Conservation (phyloP, 2,888 invertebrate species). For the Oligia latruncula region DNA sequence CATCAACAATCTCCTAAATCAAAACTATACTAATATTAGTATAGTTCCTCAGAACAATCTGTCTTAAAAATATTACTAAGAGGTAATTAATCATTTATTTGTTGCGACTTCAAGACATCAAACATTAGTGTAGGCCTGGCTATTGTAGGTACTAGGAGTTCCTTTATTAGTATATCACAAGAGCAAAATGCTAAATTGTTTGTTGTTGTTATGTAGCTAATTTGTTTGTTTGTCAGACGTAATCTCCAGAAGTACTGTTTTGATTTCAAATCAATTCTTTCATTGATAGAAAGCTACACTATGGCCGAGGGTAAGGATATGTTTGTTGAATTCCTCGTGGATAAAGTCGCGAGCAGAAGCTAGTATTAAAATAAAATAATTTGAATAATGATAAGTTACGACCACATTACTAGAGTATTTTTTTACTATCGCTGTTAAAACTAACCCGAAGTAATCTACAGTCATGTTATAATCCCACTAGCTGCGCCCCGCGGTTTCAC, state of each 20-base stretch:
- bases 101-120: too few relatives aligned
- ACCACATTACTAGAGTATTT: not conserved
- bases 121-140: too few relatives aligned
- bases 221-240: not conserved
- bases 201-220: not conserved
- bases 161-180: too few relatives aligned
- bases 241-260: too few relatives aligned
- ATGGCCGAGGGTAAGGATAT: not conserved
- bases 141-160: too few relatives aligned
- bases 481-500: too few relatives aligned
- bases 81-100: too few relatives aligned
- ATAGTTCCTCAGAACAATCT: too few relatives aligned
- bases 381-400: slow-evolving; percentile 26
- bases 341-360: not conserved
- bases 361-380: not conserved
- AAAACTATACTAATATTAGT: too few relatives aligned
- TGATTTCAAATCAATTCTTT: too few relatives aligned
- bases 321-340: not conserved
- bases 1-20: not conserved
- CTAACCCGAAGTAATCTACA: slow-evolving; percentile 16
- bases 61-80: too few relatives aligned
- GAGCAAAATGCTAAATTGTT: too few relatives aligned
- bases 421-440: not conserved
- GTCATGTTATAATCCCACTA: slow-evolving; percentile 40
- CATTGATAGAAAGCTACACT: not conserved